Base-by-base conservation (phyloP, 2,888 invertebrate species). In the Eurytoma californica region DNA sequence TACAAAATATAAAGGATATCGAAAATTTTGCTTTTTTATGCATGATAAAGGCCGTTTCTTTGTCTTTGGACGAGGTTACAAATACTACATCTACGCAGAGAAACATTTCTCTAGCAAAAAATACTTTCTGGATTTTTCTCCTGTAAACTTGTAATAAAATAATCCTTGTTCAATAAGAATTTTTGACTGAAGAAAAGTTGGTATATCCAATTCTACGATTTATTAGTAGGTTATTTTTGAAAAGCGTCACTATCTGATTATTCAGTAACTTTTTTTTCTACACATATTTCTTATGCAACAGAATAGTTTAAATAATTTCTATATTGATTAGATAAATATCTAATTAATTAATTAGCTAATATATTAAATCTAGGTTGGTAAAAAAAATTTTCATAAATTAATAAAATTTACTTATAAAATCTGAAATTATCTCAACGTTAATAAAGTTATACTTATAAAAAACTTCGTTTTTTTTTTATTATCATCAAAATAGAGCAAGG, bases 1-100 rank as follows among this genome's bases (percentile, higher is more conserved):
- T 79, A 76, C 58, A 81, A 74, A 79, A 72, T 79, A 79, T 69
- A 79, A 72, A 73, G 72, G 72, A 58, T 76, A 13, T 73, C 69
- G 67, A 81, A 72, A 76, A 72, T 69, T 66, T 72, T 47, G 30
- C 61, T 58, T 72, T 60, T n/a, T 61, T 60, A 53, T 66, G 58
- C 47, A 65, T 18, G 57, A 70, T 79, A 75, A 79, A 79, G 76
- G 76, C 76, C 72, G 63, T 75, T 79, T 79, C 18, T 58, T 78
- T 76, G 65, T 77, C 66, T 80, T 74, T 63, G 72, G 77, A 73
- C 69, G 53, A 74, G 28, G 72, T 77, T 63, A 63, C 47, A 74
- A 79, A 70, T 60, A 72, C 55, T 77, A 58, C 20, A 57, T 65
- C 20, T 67, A 76, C 39, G n/a, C 20, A 30, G 63, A 69, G 63